phyloP scores from a whole-genome alignment of 23 tunicate species.

The Halocynthia roretzi region DNA sequence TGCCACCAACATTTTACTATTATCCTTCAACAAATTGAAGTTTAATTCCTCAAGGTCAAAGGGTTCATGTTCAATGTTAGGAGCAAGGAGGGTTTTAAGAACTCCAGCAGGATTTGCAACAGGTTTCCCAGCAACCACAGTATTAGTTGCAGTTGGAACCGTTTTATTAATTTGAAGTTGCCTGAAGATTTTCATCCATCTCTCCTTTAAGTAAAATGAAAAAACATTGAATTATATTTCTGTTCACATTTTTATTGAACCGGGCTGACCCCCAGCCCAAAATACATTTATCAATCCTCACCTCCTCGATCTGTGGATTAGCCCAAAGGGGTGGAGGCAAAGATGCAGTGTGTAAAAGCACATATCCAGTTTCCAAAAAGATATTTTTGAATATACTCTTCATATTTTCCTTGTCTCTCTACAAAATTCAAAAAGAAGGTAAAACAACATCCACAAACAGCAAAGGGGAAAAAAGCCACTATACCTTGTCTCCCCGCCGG shows the following conservation, averaged over 20 bases:
- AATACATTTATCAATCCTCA: constrained; percentile 1
- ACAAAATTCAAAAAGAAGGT: neutral
- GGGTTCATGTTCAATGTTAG: constrained; percentile 19
- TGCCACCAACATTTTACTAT: neutral
- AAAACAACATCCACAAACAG: neutral
- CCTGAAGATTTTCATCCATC: constrained; percentile 19
- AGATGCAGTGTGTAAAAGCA: constrained; percentile 36
- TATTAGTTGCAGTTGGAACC: constrained; percentile 4
- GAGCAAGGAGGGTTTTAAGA: constrained; percentile 8
- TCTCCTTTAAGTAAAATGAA: constrained; percentile 1
- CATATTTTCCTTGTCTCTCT: constrained; percentile 67
- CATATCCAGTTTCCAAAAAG: constrained; percentile 72
- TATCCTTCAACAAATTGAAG: constrained; percentile 14
- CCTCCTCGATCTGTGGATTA: constrained; percentile 51
- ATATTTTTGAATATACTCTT: constrained; percentile 34
- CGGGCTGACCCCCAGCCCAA: neutral
- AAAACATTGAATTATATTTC: neutral
- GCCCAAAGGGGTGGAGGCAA: constrained; percentile 71
- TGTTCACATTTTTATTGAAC: neutral
- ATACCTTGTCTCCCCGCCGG: constrained; percentile 65
- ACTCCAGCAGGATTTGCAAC: constrained; percentile 17
- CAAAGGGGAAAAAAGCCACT: neutral
- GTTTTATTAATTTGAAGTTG: constrained; percentile 7
- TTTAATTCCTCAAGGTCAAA: constrained; percentile 20
- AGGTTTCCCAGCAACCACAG: constrained; percentile 5